Conservation (phyloP, 2,888 invertebrate species). For the Cephonodes hylas region DNA sequence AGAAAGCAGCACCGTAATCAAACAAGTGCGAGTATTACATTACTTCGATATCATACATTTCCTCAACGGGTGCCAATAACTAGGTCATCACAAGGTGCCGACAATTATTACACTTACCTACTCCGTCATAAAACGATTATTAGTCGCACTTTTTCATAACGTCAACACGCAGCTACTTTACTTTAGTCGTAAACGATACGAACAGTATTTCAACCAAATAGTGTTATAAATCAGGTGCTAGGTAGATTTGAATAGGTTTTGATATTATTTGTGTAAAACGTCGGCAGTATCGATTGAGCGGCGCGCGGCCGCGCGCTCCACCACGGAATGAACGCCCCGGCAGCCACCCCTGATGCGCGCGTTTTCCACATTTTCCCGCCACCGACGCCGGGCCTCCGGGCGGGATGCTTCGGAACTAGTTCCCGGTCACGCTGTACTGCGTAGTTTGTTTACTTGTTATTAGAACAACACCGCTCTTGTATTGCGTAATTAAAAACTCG, state of each 20-base stretch:
- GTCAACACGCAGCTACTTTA: neutral
- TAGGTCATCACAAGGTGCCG: slow-evolving; percentile 75
- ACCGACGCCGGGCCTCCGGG: slow-evolving; percentile 29
- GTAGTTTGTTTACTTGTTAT: slow-evolving; percentile 41
- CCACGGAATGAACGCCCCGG: slow-evolving; percentile 60
- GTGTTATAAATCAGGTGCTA: neutral
- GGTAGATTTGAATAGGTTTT: neutral
- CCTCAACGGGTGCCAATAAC: slow-evolving; percentile 37
- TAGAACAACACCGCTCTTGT: slow-evolving; percentile 28
- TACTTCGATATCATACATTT: slow-evolving; percentile 16
- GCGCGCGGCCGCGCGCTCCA: slow-evolving; percentile 68
- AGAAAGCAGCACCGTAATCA: neutral
- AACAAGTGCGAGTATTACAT: neutral
- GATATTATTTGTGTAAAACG: slow-evolving; percentile 26
- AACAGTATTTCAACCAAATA: neutral
- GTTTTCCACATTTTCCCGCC: slow-evolving; percentile 75
- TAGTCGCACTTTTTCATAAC: slow-evolving; percentile 53
- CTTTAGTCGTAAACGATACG: neutral
- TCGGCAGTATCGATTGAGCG: slow-evolving; percentile 65
- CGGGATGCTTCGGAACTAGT: slow-evolving; percentile 40
- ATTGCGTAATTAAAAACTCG: slow-evolving; percentile 17
- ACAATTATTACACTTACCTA: slow-evolving; percentile 74
- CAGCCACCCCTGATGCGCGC: slow-evolving; percentile 60
- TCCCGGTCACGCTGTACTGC: slow-evolving; percentile 36
- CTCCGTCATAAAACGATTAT: slow-evolving; percentile 51